Evolutionary conservation across 2,113 vertebrate genomes (phyloP).

Genomic region (Turdus rufiventris): DNA sequence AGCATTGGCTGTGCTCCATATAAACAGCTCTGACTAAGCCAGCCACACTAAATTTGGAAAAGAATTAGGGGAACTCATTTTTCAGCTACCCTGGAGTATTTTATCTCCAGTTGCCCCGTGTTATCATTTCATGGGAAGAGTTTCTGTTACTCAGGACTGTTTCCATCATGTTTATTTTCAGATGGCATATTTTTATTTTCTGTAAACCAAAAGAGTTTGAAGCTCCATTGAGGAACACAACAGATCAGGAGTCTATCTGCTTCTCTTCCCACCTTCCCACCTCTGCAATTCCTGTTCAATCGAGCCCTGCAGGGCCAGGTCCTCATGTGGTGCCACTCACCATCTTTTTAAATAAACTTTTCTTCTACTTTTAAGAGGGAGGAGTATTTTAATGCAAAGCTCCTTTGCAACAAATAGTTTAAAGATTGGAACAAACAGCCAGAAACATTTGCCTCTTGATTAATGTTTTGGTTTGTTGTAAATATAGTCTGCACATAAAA

Average conservation of each 20-base stretch:
- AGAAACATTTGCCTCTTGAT: neutral
- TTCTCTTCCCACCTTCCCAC: neutral
- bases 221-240: neutral
- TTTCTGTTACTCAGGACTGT: neutral
- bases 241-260: neutral
- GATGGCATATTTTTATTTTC: neutral
- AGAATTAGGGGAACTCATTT: slow-evolving; percentile 20
- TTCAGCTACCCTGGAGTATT: slow-evolving; percentile 9
- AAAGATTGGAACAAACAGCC: neutral
- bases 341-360: neutral
- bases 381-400: neutral
- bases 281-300: neutral
- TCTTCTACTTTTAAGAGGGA: neutral
- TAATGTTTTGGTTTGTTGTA: neutral
- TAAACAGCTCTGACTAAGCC: slow-evolving; percentile 30
- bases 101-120: neutral
- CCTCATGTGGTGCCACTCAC: neutral
- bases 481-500: neutral
- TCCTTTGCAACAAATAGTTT: neutral
- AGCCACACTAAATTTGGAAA: slow-evolving; percentile 42
- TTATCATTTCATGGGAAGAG: slow-evolving; percentile 2
- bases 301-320: accelerated
- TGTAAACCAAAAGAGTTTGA: neutral
- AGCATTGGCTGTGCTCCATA: neutral
- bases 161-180: slow-evolving; percentile 20